Base-by-base conservation (phyloP, 2,888 invertebrate species). In the Dichetophora obliterata region DNA sequence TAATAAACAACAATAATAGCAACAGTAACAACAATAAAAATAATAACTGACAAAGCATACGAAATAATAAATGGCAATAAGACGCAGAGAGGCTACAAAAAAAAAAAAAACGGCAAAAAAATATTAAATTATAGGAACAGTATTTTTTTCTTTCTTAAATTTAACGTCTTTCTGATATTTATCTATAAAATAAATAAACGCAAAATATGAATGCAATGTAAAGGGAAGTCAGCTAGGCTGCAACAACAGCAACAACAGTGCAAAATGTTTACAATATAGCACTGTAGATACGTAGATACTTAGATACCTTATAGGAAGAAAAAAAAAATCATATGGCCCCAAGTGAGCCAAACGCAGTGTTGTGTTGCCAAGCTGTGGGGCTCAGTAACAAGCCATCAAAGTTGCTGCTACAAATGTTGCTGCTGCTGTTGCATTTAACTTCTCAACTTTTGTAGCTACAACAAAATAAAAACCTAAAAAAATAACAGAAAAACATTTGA, bases 1-100 rank as follows among this genome's bases (percentile, higher is more conserved):
- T 63, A 75, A 69, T 68, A 68, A 75, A 68, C 37, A 11, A 70
- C 82, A 84, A 84, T 81, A 84, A 84, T 83, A 84, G 81, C 80
- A 80, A 78, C 79, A 73, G 72, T 75, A 75, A 71, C 78, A 77
- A 80, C 72, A 34, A 37, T 27, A 31, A 77, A 66, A 69, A 31
- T 24, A 75, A 65, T 68, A 57, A 50, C 75, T 48, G 14, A 68
- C 31, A 75, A 69, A 61, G n/a, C 27, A 70, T 11, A 52, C 22
- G 57, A 31, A 69, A 75, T 70, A 68, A 69, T 43, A 75, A 19
- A 69, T 69, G 43, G 52, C 69, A 31, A 27, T 52, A 31, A 54
- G 31, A 4, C 24, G 9, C 19, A 54, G 22, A 31, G n/a, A 68
- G 24, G 16, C 9, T 9, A 54, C 31, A 54, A n/a, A 27, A 43